Conservation (phyloP, 2,113 vertebrate species). For the Erinaceus europaeus region DNA sequence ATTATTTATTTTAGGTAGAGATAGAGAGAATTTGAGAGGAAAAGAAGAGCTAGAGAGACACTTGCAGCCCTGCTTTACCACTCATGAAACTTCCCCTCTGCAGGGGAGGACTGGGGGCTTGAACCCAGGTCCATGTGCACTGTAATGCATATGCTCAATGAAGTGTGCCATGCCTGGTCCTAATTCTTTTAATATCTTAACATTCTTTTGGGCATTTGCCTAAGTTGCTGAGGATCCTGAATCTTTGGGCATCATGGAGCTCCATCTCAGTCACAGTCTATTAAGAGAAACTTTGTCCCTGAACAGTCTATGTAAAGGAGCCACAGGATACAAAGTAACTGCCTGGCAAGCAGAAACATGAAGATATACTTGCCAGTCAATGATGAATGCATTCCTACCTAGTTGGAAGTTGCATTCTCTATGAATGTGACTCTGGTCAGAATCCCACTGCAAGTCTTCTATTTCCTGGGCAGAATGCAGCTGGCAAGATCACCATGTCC, state of each 20-base stretch:
- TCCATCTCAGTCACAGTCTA: conserved; percentile 15
- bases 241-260: background rate
- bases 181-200: background rate
- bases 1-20: too few relatives aligned
- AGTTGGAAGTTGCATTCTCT: background rate
- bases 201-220: background rate
- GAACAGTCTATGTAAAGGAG: background rate
- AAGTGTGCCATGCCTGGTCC: background rate
- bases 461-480: background rate
- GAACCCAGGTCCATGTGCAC: background rate
- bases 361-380: conserved; percentile 40
- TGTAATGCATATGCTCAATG: background rate
- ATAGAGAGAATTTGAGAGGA: too few relatives aligned
- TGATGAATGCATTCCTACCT: conserved; percentile 9
- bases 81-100: too few relatives aligned
- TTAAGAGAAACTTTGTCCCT: conserved; percentile 22
- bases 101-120: background rate
- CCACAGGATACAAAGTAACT: background rate
- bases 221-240: background rate
- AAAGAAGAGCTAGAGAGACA: too few relatives aligned
- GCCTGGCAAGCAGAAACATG: conserved; percentile 19
- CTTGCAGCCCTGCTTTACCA: background rate
- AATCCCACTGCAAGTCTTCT: background rate
- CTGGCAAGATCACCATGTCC: background rate
- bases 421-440: background rate